These are phyloP conservation scores for Cinclus mexicanus DNA, from an alignment of 2,113 vertebrate genomes.

Conservation along the genomic window DNA sequence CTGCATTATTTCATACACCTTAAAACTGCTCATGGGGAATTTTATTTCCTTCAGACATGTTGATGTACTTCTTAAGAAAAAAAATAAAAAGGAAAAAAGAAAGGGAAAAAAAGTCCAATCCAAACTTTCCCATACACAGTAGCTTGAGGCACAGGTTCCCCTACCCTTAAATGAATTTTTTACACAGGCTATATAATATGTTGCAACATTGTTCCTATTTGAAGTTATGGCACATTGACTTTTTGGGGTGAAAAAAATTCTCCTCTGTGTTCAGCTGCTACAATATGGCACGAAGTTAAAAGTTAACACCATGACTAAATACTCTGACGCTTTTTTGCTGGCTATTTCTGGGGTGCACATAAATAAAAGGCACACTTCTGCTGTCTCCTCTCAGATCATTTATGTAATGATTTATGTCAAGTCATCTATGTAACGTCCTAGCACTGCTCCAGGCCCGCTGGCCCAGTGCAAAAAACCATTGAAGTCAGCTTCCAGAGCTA, in stretches of 20 bases:
- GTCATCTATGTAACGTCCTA: background rate
- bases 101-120: background rate
- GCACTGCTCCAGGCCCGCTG: slow-evolving; percentile 49
- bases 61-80: background rate
- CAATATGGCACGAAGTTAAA: slow-evolving; percentile 22
- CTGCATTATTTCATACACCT: background rate
- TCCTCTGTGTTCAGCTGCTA: background rate
- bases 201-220: background rate
- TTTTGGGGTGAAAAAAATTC: background rate
- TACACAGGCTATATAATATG: background rate
- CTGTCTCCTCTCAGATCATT: background rate
- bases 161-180: background rate
- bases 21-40: background rate
- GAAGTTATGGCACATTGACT: background rate
- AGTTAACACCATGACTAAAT: background rate
- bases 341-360: slow-evolving; percentile 31
- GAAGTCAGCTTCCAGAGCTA: background rate
- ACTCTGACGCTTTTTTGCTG: slow-evolving; percentile 4
- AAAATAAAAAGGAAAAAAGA: background rate
- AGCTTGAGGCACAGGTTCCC: slow-evolving; percentile 14
- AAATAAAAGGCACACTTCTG: slow-evolving; percentile 59
- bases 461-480: background rate
- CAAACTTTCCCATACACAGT: background rate
- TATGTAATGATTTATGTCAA: background rate
- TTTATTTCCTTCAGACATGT: background rate